Evolutionary conservation across 2,888 invertebrate genomes (phyloP), one percentile per base, ranked within the genome.

Genomic region (Thymelicus sylvestris): DNA sequence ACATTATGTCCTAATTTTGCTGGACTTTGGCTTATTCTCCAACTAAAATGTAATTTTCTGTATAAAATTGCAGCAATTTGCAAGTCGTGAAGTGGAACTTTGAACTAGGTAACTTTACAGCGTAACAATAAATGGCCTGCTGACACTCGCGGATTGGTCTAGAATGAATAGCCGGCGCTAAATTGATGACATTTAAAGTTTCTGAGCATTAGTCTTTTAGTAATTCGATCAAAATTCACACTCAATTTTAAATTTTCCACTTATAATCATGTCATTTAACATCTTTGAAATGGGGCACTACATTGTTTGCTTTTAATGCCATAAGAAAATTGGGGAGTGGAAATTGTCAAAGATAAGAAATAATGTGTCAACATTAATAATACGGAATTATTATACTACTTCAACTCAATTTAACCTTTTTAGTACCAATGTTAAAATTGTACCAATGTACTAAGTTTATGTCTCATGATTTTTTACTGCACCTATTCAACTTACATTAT

Each of bases 161-260:
- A 77, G 79, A 80, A 77, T 55, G 68, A 63, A 63, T 63, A 63
- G 63, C n/a, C 47, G 68, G 7, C 63, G 60, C 39, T 38, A 89
- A 89, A 82, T 89, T 85, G 82, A 83, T 80, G 80, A 81, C 83
- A 83, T 86, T 31, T 86, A 86, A 88, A 89, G 84, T 89, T 89
- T 85, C 81, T 79, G n/a, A 50, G 38, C 64, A 64, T 50, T 52
- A 52, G 19, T 52, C 0, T 19, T 19, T 7, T 19, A 19, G 50
- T 19, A 7, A 52, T 8, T 19, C 8, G 19, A 15, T 8, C n/a
- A 52, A 2, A 15, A 57, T 12, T 44, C 8, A 8, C 10, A 12
- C 44, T 44, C 44, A 4, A 44, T 10, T 44, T 44, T 8, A 8
- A 10, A 44, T 2, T 10, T 8, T 12, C 3, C 2, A 1, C 12